Evolutionary conservation across 2,113 vertebrate species (phyloP).

Genomic region (Sphyrna mokarran): DNA sequence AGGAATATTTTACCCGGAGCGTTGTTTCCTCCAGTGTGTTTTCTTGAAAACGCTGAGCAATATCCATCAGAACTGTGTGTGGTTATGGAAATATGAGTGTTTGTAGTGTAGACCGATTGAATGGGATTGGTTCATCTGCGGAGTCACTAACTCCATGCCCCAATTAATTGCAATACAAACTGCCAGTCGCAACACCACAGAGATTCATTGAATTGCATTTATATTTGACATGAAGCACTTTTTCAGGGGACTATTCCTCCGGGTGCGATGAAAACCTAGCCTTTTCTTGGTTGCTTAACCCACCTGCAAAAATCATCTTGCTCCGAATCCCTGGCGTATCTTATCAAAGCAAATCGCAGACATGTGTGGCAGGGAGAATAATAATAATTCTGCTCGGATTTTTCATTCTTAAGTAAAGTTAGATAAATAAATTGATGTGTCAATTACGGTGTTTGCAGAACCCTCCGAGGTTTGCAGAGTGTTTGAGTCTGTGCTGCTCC

Average conservation of each 20-base stretch:
- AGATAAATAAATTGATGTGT: slow-evolving; percentile 36
- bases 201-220: slow-evolving; percentile 28
- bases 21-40: not conserved
- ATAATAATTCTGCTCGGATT: slow-evolving; percentile 17
- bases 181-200: not conserved
- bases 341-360: slow-evolving; percentile 25
- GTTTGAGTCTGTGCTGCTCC: not conserved
- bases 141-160: slow-evolving; percentile 2
- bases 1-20: not conserved
- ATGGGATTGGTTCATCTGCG: not conserved
- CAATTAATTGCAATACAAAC: slow-evolving; percentile 1
- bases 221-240: slow-evolving; percentile 18
- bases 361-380: slow-evolving; percentile 28
- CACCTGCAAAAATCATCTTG: slow-evolving; percentile 13
- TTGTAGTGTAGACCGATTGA: not conserved
- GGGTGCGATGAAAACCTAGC: slow-evolving; percentile 13
- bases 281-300: slow-evolving; percentile 34
- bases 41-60: not conserved
- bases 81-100: not conserved
- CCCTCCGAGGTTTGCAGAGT: slow-evolving; percentile 9
- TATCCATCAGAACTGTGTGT: not conserved
- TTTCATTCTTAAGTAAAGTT: slow-evolving; percentile 21
- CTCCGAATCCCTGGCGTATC: not conserved
- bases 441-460: slow-evolving; percentile 21
- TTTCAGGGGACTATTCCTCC: slow-evolving; percentile 24